Conservation (phyloP, 2,888 invertebrate species). For the Trisateles emortualis region DNA sequence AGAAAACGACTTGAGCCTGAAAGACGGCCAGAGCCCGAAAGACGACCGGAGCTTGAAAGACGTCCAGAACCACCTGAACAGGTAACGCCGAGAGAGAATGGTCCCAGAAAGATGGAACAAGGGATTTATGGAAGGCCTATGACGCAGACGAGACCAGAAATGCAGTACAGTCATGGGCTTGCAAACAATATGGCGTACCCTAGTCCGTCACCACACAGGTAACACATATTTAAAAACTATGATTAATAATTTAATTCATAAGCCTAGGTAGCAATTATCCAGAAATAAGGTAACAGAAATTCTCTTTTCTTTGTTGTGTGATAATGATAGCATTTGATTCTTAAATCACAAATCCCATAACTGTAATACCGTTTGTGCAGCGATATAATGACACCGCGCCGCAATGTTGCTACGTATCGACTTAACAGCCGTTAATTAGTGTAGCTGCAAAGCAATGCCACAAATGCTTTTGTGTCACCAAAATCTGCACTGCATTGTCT, state of each 20-base stretch:
- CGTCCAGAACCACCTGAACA: slow-evolving; percentile 70
- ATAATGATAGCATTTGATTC: too few species aligned
- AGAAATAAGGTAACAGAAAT: too few species aligned
- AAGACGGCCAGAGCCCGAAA: slow-evolving; percentile 58
- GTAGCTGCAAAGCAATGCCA: not conserved
- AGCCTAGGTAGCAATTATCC: too few species aligned
- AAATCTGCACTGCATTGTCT: too few species aligned
- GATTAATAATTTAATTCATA: not conserved
- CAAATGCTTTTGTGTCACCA: too few species aligned
- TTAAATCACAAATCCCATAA: too few species aligned
- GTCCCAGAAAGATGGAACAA: slow-evolving; percentile 85
- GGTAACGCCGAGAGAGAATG: slow-evolving; percentile 76
- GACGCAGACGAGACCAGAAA: slow-evolving; percentile 81
- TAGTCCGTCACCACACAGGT: slow-evolving; percentile 82
- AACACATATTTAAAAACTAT: slow-evolving; percentile 22
- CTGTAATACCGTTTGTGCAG: too few species aligned
- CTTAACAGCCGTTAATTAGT: too few species aligned
- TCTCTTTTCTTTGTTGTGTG: too few species aligned
- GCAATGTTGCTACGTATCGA: too few species aligned
- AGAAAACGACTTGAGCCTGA: slow-evolving; percentile 69
- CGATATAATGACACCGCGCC: too few species aligned
- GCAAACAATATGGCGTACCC: slow-evolving; percentile 78
- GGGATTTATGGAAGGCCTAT: slow-evolving; percentile 88
- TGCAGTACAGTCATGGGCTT: slow-evolving; percentile 76
- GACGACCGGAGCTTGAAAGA: slow-evolving; percentile 66